phyloP scores from a whole-genome alignment of 2,888 invertebrate species.

The Agrypnus murinus region DNA sequence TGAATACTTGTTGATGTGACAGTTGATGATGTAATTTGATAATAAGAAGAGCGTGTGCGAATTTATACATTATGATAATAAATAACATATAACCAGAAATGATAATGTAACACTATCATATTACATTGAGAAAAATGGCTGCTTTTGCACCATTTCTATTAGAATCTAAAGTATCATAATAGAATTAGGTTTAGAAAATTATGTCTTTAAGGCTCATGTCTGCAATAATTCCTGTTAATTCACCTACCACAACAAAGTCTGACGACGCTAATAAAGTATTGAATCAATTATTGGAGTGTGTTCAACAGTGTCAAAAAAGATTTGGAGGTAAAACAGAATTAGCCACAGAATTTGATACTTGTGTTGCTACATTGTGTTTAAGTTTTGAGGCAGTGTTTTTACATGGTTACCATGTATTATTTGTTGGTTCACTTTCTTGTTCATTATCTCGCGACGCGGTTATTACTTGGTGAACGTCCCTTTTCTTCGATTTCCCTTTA shows the following conservation, averaged over 20 bases:
- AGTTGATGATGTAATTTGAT: slow-evolving; percentile 25
- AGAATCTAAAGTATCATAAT: slow-evolving; percentile 1
- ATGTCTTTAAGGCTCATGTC: slow-evolving; percentile 75
- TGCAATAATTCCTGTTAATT: slow-evolving; percentile 76
- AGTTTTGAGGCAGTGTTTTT: slow-evolving; percentile 85
- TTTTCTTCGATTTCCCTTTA: too few relatives aligned
- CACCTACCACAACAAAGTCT: slow-evolving; percentile 72
- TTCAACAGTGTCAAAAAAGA: slow-evolving; percentile 88
- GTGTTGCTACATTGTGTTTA: slow-evolving; percentile 77
- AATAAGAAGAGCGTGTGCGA: slow-evolving; percentile 4
- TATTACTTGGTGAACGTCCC: too few relatives aligned
- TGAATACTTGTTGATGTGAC: too few relatives aligned
- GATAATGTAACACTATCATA: background rate
- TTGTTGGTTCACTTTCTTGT: too few relatives aligned
- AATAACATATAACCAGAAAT: background rate
- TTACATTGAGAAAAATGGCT: slow-evolving; percentile 19
- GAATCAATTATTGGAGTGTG: slow-evolving; percentile 81
- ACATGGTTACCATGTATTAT: too few relatives aligned
- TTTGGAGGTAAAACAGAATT: slow-evolving; percentile 93
- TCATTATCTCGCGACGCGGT: too few relatives aligned
- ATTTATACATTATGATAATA: slow-evolving; percentile 3
- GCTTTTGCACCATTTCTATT: background rate
- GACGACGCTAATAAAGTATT: slow-evolving; percentile 77
- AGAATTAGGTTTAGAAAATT: slow-evolving; percentile 31
- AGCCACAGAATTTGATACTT: slow-evolving; percentile 89